Base-by-base conservation (phyloP, 2,797 vertebrate genomes). In the Parotocinclus haroldoi region DNA sequence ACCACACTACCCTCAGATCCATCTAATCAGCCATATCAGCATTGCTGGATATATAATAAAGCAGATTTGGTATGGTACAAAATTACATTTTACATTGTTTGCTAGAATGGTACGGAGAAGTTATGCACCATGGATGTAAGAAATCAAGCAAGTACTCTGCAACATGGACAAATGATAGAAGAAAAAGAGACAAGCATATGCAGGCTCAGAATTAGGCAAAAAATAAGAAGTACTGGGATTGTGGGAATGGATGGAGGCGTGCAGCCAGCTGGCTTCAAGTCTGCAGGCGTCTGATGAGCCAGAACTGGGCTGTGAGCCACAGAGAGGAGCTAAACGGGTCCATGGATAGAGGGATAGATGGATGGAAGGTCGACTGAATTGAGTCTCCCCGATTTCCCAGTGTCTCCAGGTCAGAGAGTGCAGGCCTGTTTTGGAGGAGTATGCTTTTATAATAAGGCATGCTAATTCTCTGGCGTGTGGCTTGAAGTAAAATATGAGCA, bases 141-240 rank as follows among this genome's bases (percentile, higher is more conserved):
- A 27, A 27, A 27, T 27, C 2, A 27, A 27, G 27, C 27, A 27
- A 27, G 2, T 2, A 54, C 46, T 55, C 37, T 55, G 40, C 63
- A 55, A 50, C 36, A 58, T 66, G 27, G 46, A 38, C 46, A 53
- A 44, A 36, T 50, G 13, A 9, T 7, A 10, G 50, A 16, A 45
- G 14, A 4, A 51, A 54, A 58, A 48, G 27, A 27, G 2, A 5
- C 27, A 59, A 48, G 42, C 38, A 36, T 45, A 58, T 16, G 55
- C 51, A 51, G 56, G 48, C 36, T 59, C 56, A 50, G 38, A 27
- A 50, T 11, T 10, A 27, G 65, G 65, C 45, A 27, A n/a, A 36
- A 58, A 67, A 37, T 9, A 16, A 66, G 55, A 67, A 48, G 56
- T 51, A 52, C 64, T 67, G 56, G 48, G 46, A 51, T 49, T 67